phyloP scores from a whole-genome alignment of 2,888 invertebrate genomes.

The Dyspetes luteomarginatus region DNA sequence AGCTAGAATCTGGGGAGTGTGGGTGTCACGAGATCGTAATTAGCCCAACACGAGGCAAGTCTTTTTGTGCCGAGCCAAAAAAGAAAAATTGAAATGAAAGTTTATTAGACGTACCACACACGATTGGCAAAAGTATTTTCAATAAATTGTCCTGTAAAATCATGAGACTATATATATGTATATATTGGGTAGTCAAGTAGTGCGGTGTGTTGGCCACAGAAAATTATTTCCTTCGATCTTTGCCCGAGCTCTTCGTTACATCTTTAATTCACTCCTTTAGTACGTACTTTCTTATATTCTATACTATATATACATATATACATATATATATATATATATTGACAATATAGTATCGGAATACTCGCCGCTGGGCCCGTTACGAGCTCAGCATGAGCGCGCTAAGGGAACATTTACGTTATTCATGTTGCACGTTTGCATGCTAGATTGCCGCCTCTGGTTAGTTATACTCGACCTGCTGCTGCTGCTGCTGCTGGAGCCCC shows the following conservation, averaged over 20 bases:
- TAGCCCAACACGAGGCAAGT: slow-evolving; percentile 30
- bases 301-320: slow-evolving; percentile 22
- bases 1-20: background rate
- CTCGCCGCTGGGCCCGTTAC: slow-evolving; percentile 62
- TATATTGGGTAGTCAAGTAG: slow-evolving; percentile 20
- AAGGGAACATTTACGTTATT: slow-evolving; percentile 63
- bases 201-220: slow-evolving; percentile 32
- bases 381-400: slow-evolving; percentile 60
- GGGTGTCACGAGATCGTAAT: slow-evolving; percentile 39
- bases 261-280: slow-evolving; percentile 65
- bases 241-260: slow-evolving; percentile 54
- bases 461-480: slow-evolving; percentile 43
- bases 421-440: slow-evolving; percentile 63
- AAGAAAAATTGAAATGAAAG: slow-evolving; percentile 28
- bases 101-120: slow-evolving; percentile 47
- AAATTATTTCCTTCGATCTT: slow-evolving; percentile 61
- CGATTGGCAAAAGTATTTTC: slow-evolving; percentile 42
- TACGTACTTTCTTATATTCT: slow-evolving; percentile 59
- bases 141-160: slow-evolving; percentile 49
- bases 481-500: slow-evolving; percentile 27
- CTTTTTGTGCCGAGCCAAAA: background rate
- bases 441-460: slow-evolving; percentile 64
- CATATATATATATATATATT: slow-evolving; percentile 12
- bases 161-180: background rate
- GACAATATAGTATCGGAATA: slow-evolving; percentile 39